phyloP scores from a whole-genome alignment of 2,888 invertebrate genomes.

The Cerastoderma edule region DNA sequence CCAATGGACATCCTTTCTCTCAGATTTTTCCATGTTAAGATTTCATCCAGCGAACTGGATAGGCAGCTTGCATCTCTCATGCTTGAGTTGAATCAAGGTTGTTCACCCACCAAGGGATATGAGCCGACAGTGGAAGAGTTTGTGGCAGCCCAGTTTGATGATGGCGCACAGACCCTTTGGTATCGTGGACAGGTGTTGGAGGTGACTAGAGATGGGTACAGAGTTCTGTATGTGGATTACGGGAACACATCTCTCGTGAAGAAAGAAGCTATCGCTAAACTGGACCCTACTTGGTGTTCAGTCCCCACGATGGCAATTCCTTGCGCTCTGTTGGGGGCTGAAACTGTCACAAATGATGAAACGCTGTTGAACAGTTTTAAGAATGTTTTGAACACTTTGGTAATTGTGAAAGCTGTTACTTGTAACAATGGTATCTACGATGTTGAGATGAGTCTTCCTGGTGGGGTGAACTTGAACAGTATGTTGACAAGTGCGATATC shows the following conservation, averaged over 20 bases:
- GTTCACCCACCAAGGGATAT: constrained; percentile 23
- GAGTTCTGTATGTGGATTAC: constrained; percentile 87
- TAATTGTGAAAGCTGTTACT: constrained; percentile 39
- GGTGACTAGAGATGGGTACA: constrained; percentile 85
- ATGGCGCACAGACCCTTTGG: constrained; percentile 30
- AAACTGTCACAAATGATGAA: constrained; percentile 28
- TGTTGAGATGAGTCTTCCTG: constrained; percentile 46
- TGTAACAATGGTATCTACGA: constrained; percentile 48
- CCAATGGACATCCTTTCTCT: neutral
- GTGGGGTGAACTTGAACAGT: constrained; percentile 36
- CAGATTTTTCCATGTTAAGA: constrained; percentile 20
- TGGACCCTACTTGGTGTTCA: constrained; percentile 32
- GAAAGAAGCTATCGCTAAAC: constrained; percentile 84
- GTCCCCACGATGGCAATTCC: constrained; percentile 51
- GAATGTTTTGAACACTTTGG: constrained; percentile 20
- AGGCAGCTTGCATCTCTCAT: constrained; percentile 34
- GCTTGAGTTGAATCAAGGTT: constrained; percentile 85
- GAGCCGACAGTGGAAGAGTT: constrained; percentile 57
- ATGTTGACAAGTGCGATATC: neutral
- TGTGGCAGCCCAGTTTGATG: constrained; percentile 57
- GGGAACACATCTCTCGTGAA: constrained; percentile 88
- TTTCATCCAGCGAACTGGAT: constrained; percentile 12
- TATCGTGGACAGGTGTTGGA: constrained; percentile 39
- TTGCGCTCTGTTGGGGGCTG: constrained; percentile 46
- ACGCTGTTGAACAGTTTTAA: constrained; percentile 20